A percentile compares a stretch with the other conserved stretches of the same genome.
Evolutionary conservation across 2,888 invertebrate genomes (phyloP).

Genomic region (Labia minor): DNA sequence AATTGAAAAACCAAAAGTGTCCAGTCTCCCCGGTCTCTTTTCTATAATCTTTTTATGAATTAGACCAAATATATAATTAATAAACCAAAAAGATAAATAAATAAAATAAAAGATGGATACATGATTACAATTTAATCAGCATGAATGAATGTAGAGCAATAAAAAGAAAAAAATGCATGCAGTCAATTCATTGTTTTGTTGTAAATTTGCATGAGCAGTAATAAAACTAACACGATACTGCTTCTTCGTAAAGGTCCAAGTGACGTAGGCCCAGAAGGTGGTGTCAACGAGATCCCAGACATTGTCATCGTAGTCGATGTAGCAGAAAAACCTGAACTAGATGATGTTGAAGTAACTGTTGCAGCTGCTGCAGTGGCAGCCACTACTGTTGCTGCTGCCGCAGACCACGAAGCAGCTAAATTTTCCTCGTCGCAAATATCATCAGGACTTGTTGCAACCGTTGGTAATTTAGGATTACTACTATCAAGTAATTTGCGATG

Average conservation of each 20-base stretch:
- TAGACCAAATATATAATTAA: too few relatives aligned
- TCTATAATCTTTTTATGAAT: too few relatives aligned
- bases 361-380: constrained; percentile 31
- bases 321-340: background rate
- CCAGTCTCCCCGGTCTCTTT: too few relatives aligned
- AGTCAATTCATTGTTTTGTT: too few relatives aligned
- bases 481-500: constrained; percentile 42
- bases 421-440: constrained; percentile 37
- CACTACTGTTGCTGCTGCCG: constrained; percentile 31
- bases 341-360: constrained; percentile 25
- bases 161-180: too few relatives aligned
- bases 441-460: constrained; percentile 45
- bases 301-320: background rate
- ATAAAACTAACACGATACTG: constrained; percentile 26
- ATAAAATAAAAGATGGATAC: too few relatives aligned
- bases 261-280: background rate
- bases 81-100: too few relatives aligned
- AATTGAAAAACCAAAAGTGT: too few relatives aligned
- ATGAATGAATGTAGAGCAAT: too few relatives aligned
- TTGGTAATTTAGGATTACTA: constrained; percentile 38
- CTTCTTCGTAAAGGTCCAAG: constrained; percentile 22
- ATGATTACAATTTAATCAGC: too few relatives aligned
- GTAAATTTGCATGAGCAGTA: too few relatives aligned
- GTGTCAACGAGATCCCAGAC: background rate
- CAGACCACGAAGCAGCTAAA: constrained; percentile 29